These are phyloP conservation scores for Stomatorhinus ivindoensis DNA, from an alignment of 2,113 vertebrate species.

Conservation along the genomic window DNA sequence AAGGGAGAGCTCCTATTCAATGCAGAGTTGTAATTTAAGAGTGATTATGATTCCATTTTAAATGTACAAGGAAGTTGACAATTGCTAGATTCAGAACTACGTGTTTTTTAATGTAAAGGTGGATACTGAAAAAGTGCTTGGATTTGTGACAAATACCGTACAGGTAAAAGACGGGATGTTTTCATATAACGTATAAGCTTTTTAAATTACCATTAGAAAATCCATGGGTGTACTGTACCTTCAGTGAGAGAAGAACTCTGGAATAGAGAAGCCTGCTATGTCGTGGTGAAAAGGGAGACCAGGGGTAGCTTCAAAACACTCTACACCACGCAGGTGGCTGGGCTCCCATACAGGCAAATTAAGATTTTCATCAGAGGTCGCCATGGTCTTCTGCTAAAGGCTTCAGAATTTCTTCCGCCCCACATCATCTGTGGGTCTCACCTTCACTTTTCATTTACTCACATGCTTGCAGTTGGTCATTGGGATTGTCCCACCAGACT, in stretches of 20 bases:
- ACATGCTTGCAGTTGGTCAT: slow-evolving; percentile 97
- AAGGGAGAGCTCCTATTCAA: neutral
- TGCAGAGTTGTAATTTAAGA: neutral
- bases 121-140: neutral
- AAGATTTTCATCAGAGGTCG: neutral
- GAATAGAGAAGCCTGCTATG: neutral
- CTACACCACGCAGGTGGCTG: neutral
- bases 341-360: neutral
- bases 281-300: neutral
- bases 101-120: neutral
- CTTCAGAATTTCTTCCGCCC: slow-evolving; percentile 77
- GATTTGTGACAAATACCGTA: neutral
- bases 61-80: neutral
- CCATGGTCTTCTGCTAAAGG: neutral
- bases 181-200: neutral
- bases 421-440: slow-evolving; percentile 85
- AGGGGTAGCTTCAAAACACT: neutral
- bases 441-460: slow-evolving; percentile 82
- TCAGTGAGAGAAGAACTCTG: neutral
- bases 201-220: neutral
- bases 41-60: neutral
- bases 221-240: neutral
- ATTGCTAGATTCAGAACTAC: neutral
- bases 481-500: slow-evolving; percentile 90
- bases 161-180: neutral